Evolutionary conservation across 2,797 vertebrate species (phyloP).

Genomic region (Melanotaenia nigrans): DNA sequence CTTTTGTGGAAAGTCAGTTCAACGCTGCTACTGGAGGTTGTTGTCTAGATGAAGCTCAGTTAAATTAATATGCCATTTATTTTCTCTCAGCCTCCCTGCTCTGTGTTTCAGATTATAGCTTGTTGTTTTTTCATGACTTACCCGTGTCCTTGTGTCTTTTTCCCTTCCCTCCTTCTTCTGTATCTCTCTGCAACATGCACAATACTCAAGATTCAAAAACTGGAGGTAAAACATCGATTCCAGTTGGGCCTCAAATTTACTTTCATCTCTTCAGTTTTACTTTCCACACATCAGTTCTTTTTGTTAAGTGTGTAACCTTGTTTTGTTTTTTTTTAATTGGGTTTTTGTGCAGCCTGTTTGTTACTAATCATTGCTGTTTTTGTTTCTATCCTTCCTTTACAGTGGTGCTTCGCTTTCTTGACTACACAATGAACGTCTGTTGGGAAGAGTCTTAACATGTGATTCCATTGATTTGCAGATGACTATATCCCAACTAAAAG

Average conservation of each 20-base stretch:
- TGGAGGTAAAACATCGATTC: conserved; percentile 83
- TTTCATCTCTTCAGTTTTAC: conserved; percentile 31
- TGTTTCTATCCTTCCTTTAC: conserved; percentile 14
- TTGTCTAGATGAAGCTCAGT: background rate
- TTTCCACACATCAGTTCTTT: background rate
- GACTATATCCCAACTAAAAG: conserved; percentile 89
- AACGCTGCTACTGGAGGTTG: background rate
- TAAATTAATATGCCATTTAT: background rate
- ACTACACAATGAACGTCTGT: conserved; percentile 3
- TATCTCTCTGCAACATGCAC: conserved; percentile 73
- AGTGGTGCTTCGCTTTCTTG: conserved; percentile 23
- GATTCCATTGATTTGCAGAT: conserved; percentile 73
- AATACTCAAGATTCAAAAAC: conserved; percentile 85
- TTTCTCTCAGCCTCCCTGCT: conserved; percentile 13
- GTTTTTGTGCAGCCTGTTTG: conserved; percentile 21
- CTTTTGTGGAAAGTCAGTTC: background rate
- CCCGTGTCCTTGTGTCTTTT: conserved; percentile 68
- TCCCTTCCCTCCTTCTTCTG: conserved; percentile 71
- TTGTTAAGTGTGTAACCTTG: background rate
- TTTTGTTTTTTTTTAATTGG: conserved; percentile 13
- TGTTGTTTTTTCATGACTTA: conserved; percentile 59
- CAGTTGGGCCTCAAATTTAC: conserved; percentile 29
- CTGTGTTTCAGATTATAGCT: conserved; percentile 22
- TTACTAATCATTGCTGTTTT: conserved; percentile 17
- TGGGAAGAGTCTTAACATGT: conserved; percentile 1